Evolutionary conservation across 1,140 invertebrate species (phyloP).

Genomic region (Formica exsecta): DNA sequence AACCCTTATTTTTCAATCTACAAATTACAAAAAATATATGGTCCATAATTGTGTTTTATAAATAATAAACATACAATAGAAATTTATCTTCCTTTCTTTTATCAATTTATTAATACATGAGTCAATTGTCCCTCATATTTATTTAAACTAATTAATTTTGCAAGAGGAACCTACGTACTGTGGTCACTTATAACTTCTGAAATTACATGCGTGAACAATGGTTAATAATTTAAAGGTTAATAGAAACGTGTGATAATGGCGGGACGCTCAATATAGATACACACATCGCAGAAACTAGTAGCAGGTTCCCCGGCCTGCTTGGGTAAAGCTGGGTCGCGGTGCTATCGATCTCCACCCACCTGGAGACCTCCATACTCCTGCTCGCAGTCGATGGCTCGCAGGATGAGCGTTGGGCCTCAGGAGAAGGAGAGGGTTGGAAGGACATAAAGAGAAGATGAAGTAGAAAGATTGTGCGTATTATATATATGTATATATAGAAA

Average conservation of each 20-base stretch:
- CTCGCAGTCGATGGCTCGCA: constrained; percentile 67
- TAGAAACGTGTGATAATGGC: constrained; percentile 32
- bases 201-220: background rate
- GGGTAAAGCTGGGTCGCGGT: constrained; percentile 84
- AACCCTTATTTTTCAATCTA: background rate
- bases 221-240: constrained; percentile 39
- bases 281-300: constrained; percentile 70
- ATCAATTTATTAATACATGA: background rate
- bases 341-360: constrained; percentile 85
- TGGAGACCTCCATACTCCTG: constrained; percentile 78
- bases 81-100: background rate
- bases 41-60: background rate
- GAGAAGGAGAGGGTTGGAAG: constrained; percentile 36
- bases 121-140: background rate
- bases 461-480: constrained; percentile 68
- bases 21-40: background rate
- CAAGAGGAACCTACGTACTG: background rate
- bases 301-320: constrained; percentile 73
- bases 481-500: constrained; percentile 15
- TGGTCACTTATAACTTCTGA: background rate
- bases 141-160: background rate
- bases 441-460: constrained; percentile 41
- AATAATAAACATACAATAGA: background rate
- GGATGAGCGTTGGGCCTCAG: constrained; percentile 70
- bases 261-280: constrained; percentile 46